Evolutionary conservation across 2,797 vertebrate species (phyloP).

Genomic region (Pitangus sulphuratus): DNA sequence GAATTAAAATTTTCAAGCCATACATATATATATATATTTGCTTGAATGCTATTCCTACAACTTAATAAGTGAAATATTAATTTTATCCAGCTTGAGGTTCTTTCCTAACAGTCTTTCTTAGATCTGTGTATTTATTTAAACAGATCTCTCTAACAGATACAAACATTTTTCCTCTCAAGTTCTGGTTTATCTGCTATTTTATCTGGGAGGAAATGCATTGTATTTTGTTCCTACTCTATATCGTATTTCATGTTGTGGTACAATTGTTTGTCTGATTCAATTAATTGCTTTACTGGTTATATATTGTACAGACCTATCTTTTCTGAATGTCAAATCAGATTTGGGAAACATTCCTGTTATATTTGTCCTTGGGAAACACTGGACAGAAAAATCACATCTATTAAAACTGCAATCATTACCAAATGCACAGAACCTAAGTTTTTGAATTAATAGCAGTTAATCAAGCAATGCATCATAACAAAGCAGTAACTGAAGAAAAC

Average conservation of each 20-base stretch:
- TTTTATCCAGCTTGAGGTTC: neutral
- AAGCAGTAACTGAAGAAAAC: conserved; percentile 59
- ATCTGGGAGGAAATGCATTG: neutral
- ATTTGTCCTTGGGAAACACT: conserved; percentile 8
- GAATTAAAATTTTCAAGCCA: neutral
- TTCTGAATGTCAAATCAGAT: neutral
- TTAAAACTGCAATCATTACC: conserved; percentile 24
- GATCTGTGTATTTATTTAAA: neutral
- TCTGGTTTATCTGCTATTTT: neutral
- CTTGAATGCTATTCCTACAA: neutral
- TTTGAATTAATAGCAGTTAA: conserved; percentile 35
- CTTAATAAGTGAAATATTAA: neutral
- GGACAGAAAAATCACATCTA: neutral
- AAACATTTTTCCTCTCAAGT: neutral
- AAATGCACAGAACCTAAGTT: neutral
- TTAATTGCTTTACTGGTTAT: neutral
- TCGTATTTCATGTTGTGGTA: neutral
- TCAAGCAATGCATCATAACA: conserved; percentile 17
- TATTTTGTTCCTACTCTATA: neutral
- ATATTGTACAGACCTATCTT: neutral
- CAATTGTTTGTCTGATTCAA: neutral
- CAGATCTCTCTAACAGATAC: neutral
- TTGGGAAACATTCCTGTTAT: neutral
- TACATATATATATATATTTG: neutral
- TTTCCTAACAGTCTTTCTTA: neutral